Evolutionary conservation across 2,888 invertebrate species (phyloP).

Genomic region (Aphidoletes aphidimyza): DNA sequence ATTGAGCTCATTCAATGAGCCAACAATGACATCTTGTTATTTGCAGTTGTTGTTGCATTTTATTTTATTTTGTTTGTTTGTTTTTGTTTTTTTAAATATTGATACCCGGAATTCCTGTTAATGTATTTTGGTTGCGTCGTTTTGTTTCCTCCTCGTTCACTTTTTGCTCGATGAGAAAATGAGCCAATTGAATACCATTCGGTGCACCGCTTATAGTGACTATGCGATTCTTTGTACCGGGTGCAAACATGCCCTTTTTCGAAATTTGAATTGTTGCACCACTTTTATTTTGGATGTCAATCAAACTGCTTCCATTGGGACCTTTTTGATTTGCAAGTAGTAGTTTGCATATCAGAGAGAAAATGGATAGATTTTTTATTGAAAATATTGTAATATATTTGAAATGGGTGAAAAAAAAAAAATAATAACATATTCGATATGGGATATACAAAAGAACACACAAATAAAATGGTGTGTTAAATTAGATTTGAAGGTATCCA

Average conservation of each 20-base stretch:
- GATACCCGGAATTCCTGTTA: constrained; percentile 66
- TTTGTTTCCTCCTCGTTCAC: constrained; percentile 96
- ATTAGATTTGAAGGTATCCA: not conserved
- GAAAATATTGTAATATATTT: too few relatives aligned
- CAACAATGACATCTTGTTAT: too few relatives aligned
- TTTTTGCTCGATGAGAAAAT: constrained; percentile 95
- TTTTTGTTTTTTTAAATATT: too few relatives aligned
- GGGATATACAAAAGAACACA: too few relatives aligned
- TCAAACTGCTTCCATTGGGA: constrained; percentile 94
- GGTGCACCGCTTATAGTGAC: constrained; percentile 94
- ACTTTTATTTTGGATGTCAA: constrained; percentile 96
- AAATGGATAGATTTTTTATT: too few relatives aligned
- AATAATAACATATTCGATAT: too few relatives aligned
- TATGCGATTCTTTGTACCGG: constrained; percentile 96
- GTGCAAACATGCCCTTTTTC: constrained; percentile 95
- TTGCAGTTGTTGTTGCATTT: not conserved
- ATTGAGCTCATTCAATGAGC: too few relatives aligned
- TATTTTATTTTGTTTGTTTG: constrained; percentile 57
- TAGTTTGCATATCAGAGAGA: too few relatives aligned
- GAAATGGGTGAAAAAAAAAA: too few relatives aligned
- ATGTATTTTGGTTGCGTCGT: constrained; percentile 89
- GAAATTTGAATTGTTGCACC: constrained; percentile 98
- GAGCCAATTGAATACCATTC: constrained; percentile 89
- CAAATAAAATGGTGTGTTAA: not conserved
- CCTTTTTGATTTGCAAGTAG: constrained; percentile 67